Percentiles rank a stretch among this genome's conserved stretches.
phyloP scores from a whole-genome alignment of 2,113 vertebrate species.

The Tychaedon coryphoeus region DNA sequence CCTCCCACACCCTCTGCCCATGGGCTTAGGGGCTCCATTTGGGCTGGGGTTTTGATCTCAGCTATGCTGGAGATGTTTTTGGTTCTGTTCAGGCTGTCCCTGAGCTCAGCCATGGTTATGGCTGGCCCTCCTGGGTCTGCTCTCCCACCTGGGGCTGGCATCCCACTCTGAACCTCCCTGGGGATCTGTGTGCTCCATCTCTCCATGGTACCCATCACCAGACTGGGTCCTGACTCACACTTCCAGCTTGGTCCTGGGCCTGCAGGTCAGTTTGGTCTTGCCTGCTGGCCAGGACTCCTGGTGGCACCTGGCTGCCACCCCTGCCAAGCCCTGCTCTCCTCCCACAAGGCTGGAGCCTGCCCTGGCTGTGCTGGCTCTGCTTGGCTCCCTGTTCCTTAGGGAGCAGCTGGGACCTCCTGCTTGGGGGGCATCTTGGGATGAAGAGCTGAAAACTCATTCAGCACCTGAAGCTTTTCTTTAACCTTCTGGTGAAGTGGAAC shows the following conservation, averaged over 20 bases:
- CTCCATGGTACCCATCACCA: neutral
- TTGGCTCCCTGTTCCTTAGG: neutral
- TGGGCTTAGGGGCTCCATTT: neutral
- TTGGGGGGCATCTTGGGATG: neutral
- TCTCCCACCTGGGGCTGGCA: neutral
- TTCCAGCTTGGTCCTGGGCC: neutral
- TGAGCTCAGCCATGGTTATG: neutral
- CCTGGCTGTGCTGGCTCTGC: neutral
- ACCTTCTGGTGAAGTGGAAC: neutral
- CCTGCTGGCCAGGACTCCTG: neutral
- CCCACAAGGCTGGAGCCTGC: neutral
- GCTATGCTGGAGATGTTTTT: accelerated
- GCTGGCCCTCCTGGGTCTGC: accelerated
- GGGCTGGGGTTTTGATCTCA: accelerated
- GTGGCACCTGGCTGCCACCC: neutral
- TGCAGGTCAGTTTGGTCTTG: neutral
- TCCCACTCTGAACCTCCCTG: neutral
- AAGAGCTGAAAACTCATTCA: neutral
- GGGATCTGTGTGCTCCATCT: neutral
- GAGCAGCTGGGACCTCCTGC: neutral
- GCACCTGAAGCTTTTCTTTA: neutral
- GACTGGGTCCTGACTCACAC: neutral
- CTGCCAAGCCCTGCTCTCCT: neutral
- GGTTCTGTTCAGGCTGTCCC: accelerated
- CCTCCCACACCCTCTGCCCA: neutral